A percentile compares a stretch with the other conserved stretches of the same genome.
phyloP scores from a whole-genome alignment of 2,797 vertebrate species.

The Gadopsis marmoratus region DNA sequence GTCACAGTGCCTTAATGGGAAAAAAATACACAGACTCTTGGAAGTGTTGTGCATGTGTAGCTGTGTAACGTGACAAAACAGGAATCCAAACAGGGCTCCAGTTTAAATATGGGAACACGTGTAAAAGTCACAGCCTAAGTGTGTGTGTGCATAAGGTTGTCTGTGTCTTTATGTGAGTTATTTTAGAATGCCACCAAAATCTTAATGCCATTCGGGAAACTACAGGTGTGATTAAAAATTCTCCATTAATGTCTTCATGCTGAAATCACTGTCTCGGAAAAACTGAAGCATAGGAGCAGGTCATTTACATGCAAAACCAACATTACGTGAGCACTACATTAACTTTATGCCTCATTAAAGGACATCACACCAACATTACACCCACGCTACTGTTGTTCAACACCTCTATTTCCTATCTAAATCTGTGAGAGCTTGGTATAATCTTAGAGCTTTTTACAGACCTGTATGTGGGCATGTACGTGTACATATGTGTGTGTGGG shows the following conservation, averaged over 20 bases:
- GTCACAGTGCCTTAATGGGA: constrained; percentile 25
- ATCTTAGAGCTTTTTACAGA: background rate
- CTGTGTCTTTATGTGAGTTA: background rate
- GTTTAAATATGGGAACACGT: background rate
- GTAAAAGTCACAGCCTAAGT: background rate
- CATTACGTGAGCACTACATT: constrained; percentile 14
- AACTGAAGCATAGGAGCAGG: background rate
- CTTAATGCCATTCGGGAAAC: background rate
- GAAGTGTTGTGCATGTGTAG: constrained; percentile 5
- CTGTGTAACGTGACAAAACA: background rate
- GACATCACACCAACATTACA: background rate
- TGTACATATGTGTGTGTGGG: background rate
- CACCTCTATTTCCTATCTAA: background rate
- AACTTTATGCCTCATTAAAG: constrained; percentile 39
- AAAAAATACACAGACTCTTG: constrained; percentile 16
- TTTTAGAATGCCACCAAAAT: background rate
- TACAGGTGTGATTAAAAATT: background rate
- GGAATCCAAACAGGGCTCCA: background rate
- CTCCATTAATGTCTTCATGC: background rate
- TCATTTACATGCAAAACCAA: constrained; percentile 17
- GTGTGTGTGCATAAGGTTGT: background rate
- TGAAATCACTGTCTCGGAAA: background rate
- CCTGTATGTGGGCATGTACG: background rate
- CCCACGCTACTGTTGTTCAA: background rate
- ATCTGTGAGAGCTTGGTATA: background rate